phyloP scores from a whole-genome alignment of 2,797 vertebrate genomes.

The Dryobates pubescens region DNA sequence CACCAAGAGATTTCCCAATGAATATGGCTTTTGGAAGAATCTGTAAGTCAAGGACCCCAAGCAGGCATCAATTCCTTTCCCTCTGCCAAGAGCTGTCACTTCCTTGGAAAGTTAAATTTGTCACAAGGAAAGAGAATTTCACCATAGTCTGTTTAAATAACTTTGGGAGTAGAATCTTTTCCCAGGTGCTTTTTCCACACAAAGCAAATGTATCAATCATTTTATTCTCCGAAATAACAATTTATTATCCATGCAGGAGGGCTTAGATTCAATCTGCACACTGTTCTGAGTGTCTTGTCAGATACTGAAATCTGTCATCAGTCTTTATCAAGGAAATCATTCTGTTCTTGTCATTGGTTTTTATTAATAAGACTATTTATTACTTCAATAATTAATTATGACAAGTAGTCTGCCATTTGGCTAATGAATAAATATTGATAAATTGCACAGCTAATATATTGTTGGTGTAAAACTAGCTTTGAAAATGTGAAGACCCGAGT shows the following conservation, averaged over 20 bases:
- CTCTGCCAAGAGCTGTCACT: slow-evolving; percentile 80
- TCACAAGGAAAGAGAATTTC: slow-evolving; percentile 80
- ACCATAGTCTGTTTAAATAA: slow-evolving; percentile 81
- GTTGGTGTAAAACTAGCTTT: slow-evolving; percentile 63
- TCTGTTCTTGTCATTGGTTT: slow-evolving; percentile 84
- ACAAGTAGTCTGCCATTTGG: slow-evolving; percentile 89
- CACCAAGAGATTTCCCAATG: slow-evolving; percentile 55
- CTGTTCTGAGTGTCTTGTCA: slow-evolving; percentile 87
- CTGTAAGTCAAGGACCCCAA: slow-evolving; percentile 67
- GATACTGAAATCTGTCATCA: slow-evolving; percentile 91
- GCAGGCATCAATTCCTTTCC: slow-evolving; percentile 67
- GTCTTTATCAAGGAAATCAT: slow-evolving; percentile 91
- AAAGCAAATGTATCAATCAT: slow-evolving; percentile 95
- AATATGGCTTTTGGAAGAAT: slow-evolving; percentile 64
- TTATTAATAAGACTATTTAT: slow-evolving; percentile 93
- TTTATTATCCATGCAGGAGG: slow-evolving; percentile 94
- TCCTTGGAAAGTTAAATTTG: slow-evolving; percentile 82
- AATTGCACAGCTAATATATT: slow-evolving; percentile 87
- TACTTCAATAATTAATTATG: slow-evolving; percentile 93
- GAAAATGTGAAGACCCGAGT: slow-evolving; percentile 48
- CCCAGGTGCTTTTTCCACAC: slow-evolving; percentile 84
- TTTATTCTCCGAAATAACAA: slow-evolving; percentile 91
- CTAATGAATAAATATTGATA: slow-evolving; percentile 90
- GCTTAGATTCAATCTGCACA: slow-evolving; percentile 92
- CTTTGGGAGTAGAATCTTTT: slow-evolving; percentile 79